phyloP scores from a whole-genome alignment of 2,797 vertebrate genomes.

The Argya squamiceps region DNA sequence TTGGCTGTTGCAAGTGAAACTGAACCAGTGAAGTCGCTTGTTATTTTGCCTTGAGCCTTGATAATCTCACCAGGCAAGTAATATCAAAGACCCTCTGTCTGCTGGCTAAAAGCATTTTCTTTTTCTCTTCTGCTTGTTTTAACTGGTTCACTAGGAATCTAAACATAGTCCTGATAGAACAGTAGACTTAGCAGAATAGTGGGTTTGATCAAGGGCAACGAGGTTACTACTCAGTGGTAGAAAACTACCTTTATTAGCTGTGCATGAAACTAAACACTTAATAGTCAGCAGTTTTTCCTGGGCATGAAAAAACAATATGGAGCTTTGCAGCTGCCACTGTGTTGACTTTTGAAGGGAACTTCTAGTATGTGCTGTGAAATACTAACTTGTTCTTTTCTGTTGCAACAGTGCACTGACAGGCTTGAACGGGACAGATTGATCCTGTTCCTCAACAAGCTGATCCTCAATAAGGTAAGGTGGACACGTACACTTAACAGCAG shows the following conservation, averaged over 20 bases:
- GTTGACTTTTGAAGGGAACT: background rate
- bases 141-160: background rate
- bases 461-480: slow-evolving; percentile 90
- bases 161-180: background rate
- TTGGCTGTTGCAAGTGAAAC: background rate
- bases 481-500: fast-evolving
- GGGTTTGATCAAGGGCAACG: background rate
- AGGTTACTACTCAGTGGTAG: background rate
- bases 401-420: slow-evolving; percentile 90
- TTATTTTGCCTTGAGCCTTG: background rate
- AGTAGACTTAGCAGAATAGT: background rate
- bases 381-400: background rate
- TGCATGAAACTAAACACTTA: background rate
- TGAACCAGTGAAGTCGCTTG: background rate
- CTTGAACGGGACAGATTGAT: slow-evolving; percentile 95
- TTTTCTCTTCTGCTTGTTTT: background rate
- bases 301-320: background rate
- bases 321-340: background rate
- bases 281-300: background rate
- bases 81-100: background rate
- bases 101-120: background rate
- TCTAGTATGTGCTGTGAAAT: background rate
- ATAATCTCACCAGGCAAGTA: background rate
- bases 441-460: slow-evolving; percentile 95
- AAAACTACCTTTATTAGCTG: background rate